A percentile compares a stretch with the other conserved stretches of the same genome.
Conservation (phyloP, 2,888 invertebrate genomes). For the Heteromyza rotundicornis region DNA sequence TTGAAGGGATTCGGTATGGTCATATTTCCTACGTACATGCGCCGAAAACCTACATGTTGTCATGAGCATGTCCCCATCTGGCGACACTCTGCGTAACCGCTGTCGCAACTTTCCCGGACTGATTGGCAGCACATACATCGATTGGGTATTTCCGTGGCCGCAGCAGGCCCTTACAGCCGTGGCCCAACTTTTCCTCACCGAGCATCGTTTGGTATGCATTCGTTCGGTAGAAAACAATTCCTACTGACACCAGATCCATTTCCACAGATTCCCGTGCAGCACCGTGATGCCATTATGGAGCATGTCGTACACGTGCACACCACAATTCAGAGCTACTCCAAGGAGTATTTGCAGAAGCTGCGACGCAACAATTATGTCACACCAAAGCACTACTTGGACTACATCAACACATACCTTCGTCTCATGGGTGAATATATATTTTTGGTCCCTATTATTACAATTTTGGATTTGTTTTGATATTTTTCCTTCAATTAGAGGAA, state of each 20-base stretch:
- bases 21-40: slow-evolving; percentile 78
- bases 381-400: slow-evolving; percentile 91
- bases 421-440: slow-evolving; percentile 68
- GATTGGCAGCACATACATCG: slow-evolving; percentile 90
- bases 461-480: background rate
- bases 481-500: slow-evolving; percentile 50
- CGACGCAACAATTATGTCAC: slow-evolving; percentile 87
- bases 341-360: slow-evolving; percentile 74
- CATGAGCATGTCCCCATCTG: slow-evolving; percentile 87
- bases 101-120: slow-evolving; percentile 92
- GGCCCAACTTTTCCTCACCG: slow-evolving; percentile 81
- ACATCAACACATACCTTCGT: slow-evolving; percentile 77
- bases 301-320: slow-evolving; percentile 89
- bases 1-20: slow-evolving; percentile 81
- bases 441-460: too few species aligned
- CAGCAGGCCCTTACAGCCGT: slow-evolving; percentile 87
- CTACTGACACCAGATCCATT: background rate
- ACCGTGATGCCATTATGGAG: slow-evolving; percentile 75
- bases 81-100: slow-evolving; percentile 80
- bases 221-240: too few species aligned
- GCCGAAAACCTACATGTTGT: slow-evolving; percentile 89
- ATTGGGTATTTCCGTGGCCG: slow-evolving; percentile 96
- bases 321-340: slow-evolving; percentile 74
- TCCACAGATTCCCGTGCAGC: slow-evolving; percentile 70
- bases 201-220: slow-evolving; percentile 66